Percentiles rank a stretch among this genome's conserved stretches.
Evolutionary conservation across 2,113 vertebrate genomes (phyloP).

Genomic region (Myocastor coypus): DNA sequence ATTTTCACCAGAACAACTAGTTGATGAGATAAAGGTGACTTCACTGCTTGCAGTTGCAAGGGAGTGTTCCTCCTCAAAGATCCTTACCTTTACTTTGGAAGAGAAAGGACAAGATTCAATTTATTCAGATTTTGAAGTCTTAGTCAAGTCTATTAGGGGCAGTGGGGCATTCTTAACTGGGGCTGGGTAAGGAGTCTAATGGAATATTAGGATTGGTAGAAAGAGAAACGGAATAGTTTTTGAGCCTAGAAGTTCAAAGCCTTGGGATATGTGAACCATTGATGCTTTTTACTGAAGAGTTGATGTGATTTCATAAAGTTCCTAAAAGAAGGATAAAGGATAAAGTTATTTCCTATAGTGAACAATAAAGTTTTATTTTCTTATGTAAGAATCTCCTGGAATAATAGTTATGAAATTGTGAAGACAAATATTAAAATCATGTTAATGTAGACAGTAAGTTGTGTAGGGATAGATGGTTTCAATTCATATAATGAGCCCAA

Average conservation of each 20-base stretch:
- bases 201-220: not conserved
- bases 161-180: not conserved
- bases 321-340: not conserved
- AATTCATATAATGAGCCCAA: not conserved
- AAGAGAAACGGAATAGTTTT: not conserved
- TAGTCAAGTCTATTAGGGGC: not conserved
- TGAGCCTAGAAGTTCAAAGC: not conserved
- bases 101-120: not conserved
- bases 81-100: not conserved
- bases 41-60: not conserved
- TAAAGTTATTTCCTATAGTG: not conserved
- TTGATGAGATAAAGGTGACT: not conserved
- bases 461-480: not conserved
- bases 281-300: not conserved
- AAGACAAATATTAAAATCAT: not conserved
- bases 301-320: not conserved
- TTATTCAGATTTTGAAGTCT: not conserved
- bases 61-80: not conserved
- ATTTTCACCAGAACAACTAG: not conserved
- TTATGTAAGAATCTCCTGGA: not conserved
- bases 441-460: not conserved
- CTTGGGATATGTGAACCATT: not conserved
- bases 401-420: not conserved
- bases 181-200: not conserved
- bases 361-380: not conserved